Percentiles rank a stretch among this genome's conserved stretches.
phyloP scores from a whole-genome alignment of 2,113 vertebrate species.

The Sebastes schlegelii region DNA sequence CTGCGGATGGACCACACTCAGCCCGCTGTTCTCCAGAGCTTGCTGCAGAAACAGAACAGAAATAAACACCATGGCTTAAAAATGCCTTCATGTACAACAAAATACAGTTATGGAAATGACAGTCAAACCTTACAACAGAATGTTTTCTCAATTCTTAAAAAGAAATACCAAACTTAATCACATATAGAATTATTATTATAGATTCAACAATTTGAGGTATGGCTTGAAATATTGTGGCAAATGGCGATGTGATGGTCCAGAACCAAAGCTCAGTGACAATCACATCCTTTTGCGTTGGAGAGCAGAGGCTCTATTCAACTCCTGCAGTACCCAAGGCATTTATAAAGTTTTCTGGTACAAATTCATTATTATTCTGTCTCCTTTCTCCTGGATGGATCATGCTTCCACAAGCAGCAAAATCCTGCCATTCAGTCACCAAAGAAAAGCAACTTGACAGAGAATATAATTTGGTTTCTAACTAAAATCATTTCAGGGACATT shows the following conservation, averaged over 20 bases:
- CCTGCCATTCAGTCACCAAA: neutral
- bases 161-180: neutral
- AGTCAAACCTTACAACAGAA: neutral
- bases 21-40: slow-evolving; percentile 98
- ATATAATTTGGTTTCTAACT: neutral
- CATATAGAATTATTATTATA: neutral
- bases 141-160: neutral
- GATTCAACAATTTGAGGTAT: neutral
- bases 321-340: neutral
- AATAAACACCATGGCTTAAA: neutral
- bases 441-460: neutral
- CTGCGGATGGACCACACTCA: slow-evolving; percentile 89
- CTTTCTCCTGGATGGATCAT: neutral
- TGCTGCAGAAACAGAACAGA: slow-evolving; percentile 85
- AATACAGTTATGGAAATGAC: neutral
- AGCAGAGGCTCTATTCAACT: slow-evolving; percentile 7
- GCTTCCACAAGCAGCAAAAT: slow-evolving; percentile 11
- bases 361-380: neutral
- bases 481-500: neutral
- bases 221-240: neutral
- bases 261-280: slow-evolving; percentile 1
- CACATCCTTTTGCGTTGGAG: neutral
- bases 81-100: neutral
- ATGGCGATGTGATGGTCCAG: neutral
- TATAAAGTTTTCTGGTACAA: neutral